A percentile compares a stretch with the other conserved stretches of the same genome.
Conservation (phyloP, 2,888 invertebrate genomes). For the Drosophila anceps region DNA sequence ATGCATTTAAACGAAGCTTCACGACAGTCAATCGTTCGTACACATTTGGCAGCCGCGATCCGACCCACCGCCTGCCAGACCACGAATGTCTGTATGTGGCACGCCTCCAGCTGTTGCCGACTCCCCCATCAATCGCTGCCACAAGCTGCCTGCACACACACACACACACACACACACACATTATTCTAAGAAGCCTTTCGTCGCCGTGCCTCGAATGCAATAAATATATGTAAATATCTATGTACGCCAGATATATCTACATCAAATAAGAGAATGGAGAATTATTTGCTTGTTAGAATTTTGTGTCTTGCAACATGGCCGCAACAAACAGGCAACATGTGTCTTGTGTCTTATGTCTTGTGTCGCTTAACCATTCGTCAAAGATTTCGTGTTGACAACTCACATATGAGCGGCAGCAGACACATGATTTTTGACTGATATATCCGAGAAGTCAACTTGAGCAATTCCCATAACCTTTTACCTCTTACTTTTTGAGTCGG, state of each 20-base stretch:
- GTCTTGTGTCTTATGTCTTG: conserved; percentile 39
- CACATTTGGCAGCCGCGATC: conserved; percentile 58
- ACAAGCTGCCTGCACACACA: conserved; percentile 23
- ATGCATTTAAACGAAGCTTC: conserved; percentile 82
- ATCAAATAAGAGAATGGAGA: conserved; percentile 67
- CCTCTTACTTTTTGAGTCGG: conserved; percentile 22
- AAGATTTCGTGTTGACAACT: conserved; percentile 57
- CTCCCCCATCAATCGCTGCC: conserved; percentile 16
- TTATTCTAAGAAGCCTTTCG: conserved; percentile 75
- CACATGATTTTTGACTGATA: conserved; percentile 30
- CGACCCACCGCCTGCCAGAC: conserved; percentile 10
- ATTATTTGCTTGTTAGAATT: conserved; percentile 72
- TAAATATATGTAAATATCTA: conserved; percentile 45
- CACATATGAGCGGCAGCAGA: conserved; percentile 29
- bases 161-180: conserved; percentile 23
- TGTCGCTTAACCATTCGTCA: conserved; percentile 49
- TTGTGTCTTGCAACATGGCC: conserved; percentile 67
- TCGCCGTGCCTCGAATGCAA: conserved; percentile 66
- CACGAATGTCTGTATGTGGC: conserved; percentile 18
- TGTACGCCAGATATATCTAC: conserved; percentile 32
- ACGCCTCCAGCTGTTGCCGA: conserved; percentile 27
- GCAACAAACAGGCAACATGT: conserved; percentile 63
- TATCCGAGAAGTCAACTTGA: conserved; percentile 16
- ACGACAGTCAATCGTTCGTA: conserved; percentile 80
- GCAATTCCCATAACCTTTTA: conserved; percentile 43